Conservation (phyloP, 1,140 invertebrate species). For the Pogonomyrmex barbatus region DNA sequence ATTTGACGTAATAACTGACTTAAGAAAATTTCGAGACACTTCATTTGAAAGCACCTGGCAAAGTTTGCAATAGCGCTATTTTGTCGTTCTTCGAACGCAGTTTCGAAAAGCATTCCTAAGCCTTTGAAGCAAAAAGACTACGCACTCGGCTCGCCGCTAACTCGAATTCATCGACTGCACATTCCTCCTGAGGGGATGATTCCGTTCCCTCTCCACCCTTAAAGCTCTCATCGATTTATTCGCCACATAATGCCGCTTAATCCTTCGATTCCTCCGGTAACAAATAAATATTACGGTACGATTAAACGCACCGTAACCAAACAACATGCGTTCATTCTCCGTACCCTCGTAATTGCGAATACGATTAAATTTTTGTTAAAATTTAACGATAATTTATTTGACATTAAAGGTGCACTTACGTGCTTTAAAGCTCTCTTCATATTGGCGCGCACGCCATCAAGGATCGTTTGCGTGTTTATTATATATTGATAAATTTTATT, state of each 20-base stretch:
- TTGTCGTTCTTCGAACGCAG: constrained; percentile 2
- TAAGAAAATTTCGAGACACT: constrained; percentile 33
- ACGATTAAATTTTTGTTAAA: background rate
- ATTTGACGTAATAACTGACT: constrained; percentile 21
- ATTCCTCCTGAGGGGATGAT: constrained; percentile 8
- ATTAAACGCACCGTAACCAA: constrained; percentile 51
- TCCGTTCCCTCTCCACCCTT: background rate
- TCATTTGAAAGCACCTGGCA: constrained; percentile 12
- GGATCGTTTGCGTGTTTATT: background rate
- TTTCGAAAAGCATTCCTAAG: constrained; percentile 60
- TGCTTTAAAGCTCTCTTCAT: background rate
- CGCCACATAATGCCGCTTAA: constrained; percentile 62
- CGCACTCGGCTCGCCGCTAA: constrained; percentile 40
- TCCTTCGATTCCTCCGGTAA: constrained; percentile 40
- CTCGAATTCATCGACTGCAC: constrained; percentile 48
- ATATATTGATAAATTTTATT: constrained; percentile 26
- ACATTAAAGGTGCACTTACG: background rate
- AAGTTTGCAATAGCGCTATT: constrained; percentile 6
- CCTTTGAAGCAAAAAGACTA: constrained; percentile 44
- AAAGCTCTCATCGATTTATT: constrained; percentile 64
- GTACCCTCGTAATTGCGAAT: background rate
- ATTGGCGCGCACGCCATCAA: background rate
- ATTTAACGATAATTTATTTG: constrained; percentile 31
- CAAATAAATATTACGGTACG: constrained; percentile 67
- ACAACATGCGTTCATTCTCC: background rate